These are phyloP conservation scores for Melanocharis versteri DNA, from an alignment of 2,113 vertebrate genomes.

Conservation along the genomic window DNA sequence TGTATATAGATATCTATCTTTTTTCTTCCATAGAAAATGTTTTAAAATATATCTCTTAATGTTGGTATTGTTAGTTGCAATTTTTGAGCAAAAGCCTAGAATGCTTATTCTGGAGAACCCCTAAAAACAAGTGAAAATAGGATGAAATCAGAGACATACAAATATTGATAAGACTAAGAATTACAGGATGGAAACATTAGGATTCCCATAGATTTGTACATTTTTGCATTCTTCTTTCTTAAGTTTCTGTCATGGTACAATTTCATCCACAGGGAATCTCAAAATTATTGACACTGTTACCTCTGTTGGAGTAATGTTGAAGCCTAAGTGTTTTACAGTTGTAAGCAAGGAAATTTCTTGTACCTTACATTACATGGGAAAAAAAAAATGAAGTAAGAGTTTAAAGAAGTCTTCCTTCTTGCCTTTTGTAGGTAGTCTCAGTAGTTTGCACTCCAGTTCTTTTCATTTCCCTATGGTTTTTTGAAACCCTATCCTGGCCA, in stretches of 20 bases:
- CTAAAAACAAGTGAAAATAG: neutral
- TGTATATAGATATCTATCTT: fast-evolving
- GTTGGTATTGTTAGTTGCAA: neutral
- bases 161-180: neutral
- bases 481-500: neutral
- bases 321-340: neutral
- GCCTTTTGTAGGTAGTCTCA: neutral
- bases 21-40: neutral
- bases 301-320: neutral
- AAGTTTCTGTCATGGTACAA: neutral
- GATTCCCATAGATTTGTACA: neutral
- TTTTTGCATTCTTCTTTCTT: neutral
- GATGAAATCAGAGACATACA: neutral
- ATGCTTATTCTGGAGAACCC: neutral
- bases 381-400: too few relatives aligned
- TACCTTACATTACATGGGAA: neutral
- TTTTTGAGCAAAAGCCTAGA: neutral
- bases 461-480: neutral
- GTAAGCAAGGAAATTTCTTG: neutral
- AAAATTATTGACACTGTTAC: neutral
- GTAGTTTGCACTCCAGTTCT: neutral
- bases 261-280: neutral
- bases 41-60: neutral
- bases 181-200: neutral
- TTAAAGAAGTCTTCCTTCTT: neutral